These are phyloP conservation scores for Apogon hyalosoma DNA, from an alignment of 2,797 vertebrate species.

Conservation along the genomic window DNA sequence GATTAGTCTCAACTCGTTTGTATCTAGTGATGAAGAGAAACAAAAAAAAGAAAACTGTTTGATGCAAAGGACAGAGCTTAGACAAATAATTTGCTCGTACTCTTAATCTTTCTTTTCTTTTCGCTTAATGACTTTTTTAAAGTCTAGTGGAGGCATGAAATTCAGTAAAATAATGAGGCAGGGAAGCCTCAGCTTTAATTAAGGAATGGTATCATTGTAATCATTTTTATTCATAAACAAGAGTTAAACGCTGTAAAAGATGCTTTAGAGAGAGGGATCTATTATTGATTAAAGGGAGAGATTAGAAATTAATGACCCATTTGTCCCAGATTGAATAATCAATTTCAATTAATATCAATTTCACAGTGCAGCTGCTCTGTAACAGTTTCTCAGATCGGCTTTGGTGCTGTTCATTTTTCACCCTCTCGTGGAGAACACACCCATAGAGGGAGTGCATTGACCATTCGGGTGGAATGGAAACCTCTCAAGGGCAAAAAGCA, in stretches of 20 bases:
- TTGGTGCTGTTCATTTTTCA: constrained; percentile 71
- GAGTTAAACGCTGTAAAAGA: constrained; percentile 63
- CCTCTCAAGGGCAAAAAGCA: constrained; percentile 12
- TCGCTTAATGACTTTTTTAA: constrained; percentile 22
- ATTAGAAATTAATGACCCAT: constrained; percentile 85
- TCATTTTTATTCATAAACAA: constrained; percentile 74
- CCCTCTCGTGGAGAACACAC: constrained; percentile 37
- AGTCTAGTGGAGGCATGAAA: constrained; percentile 29
- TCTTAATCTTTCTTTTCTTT: constrained; percentile 21
- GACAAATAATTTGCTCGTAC: constrained; percentile 11
- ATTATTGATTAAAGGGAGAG: constrained; percentile 81
- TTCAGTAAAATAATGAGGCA: constrained; percentile 56
- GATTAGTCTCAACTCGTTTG: constrained; percentile 11
- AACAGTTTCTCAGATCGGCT: constrained; percentile 63
- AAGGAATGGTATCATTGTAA: constrained; percentile 57
- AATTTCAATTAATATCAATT: constrained; percentile 85
- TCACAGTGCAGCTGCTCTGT: constrained; percentile 77
- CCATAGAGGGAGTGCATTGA: constrained; percentile 19
- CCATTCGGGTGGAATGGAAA: constrained; percentile 3
- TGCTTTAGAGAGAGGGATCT: constrained; percentile 61
- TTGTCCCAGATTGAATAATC: constrained; percentile 82
- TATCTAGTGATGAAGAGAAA: constrained; percentile 15
- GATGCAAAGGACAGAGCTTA: constrained; percentile 17
- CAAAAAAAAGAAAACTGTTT: constrained; percentile 8
- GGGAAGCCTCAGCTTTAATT: constrained; percentile 59